Conservation (phyloP, 1,140 invertebrate species). For the Drosophila pruinosa region DNA sequence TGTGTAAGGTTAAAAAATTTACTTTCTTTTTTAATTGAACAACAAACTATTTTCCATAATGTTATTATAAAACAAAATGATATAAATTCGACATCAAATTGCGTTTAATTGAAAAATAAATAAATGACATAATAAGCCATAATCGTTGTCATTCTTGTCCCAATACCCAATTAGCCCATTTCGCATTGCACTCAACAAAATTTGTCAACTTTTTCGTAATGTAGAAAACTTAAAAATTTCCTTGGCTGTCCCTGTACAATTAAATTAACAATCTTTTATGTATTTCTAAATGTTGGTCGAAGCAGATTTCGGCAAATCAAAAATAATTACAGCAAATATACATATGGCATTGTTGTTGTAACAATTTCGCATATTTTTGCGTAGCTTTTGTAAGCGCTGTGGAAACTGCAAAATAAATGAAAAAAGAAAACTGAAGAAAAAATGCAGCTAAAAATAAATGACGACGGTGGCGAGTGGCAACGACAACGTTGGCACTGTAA, state of each 20-base stretch:
- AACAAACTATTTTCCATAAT: too few species aligned
- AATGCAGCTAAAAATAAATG: constrained; percentile 66
- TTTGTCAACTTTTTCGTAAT: background rate
- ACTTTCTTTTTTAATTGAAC: too few species aligned
- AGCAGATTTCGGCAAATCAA: constrained; percentile 46
- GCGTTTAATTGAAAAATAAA: constrained; percentile 19
- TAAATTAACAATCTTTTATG: constrained; percentile 67
- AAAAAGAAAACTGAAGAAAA: constrained; percentile 20
- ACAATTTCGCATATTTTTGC: constrained; percentile 65
- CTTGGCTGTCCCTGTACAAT: constrained; percentile 41
- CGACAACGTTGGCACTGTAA: constrained; percentile 61
- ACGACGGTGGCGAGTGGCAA: constrained; percentile 50
- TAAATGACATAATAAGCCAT: constrained; percentile 7
- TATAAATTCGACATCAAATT: background rate
- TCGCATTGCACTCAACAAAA: constrained; percentile 6
- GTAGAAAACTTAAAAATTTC: constrained; percentile 15
- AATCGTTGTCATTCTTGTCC: constrained; percentile 24
- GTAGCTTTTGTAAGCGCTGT: constrained; percentile 57
- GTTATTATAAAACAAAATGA: too few species aligned
- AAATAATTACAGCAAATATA: constrained; percentile 67
- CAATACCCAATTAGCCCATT: constrained; percentile 49
- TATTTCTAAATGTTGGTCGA: constrained; percentile 24
- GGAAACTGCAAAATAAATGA: constrained; percentile 35
- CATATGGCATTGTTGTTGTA: constrained; percentile 17
- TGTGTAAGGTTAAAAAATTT: too few species aligned